These are phyloP conservation scores for Penaeus vannamei DNA, from an alignment of 1,140 invertebrate genomes.

Conservation along the genomic window DNA sequence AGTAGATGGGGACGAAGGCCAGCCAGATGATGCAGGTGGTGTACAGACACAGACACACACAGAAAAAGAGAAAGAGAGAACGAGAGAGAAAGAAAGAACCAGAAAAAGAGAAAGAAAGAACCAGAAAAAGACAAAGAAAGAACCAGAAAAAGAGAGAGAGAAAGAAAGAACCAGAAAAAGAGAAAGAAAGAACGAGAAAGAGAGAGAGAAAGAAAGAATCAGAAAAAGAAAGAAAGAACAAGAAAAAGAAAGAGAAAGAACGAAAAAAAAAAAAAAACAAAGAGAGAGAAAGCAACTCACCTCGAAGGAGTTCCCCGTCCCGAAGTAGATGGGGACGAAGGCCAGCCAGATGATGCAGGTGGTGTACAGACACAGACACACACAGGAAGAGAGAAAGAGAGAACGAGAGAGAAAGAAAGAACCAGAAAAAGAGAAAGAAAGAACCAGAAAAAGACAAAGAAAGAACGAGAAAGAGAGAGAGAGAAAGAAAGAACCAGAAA, in stretches of 20 bases:
- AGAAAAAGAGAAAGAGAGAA: too few species aligned
- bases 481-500: not conserved
- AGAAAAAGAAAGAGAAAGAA: not conserved
- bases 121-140: too few species aligned
- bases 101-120: too few species aligned
- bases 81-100: too few species aligned
- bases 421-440: too few species aligned
- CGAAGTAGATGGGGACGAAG: conserved; percentile 80
- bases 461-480: not conserved
- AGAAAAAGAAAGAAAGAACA: conserved; percentile 8
- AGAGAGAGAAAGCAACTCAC: conserved; percentile 69
- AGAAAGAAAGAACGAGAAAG: not conserved
- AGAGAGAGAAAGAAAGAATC: not conserved
- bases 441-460: conserved; percentile 4
- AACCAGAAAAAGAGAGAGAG: conserved; percentile 25
- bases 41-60: conserved; percentile 74
- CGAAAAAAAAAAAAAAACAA: not conserved
- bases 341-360: conserved; percentile 80
- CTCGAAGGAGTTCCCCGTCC: conserved; percentile 76
- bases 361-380: too few species aligned
- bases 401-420: not conserved
- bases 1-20: conserved; percentile 79
- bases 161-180: not conserved
- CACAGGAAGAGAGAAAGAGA: too few species aligned
- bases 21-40: conserved; percentile 80